Evolutionary conservation across 2,888 invertebrate genomes (phyloP).

Genomic region (Xestoiulus laeticollis): DNA sequence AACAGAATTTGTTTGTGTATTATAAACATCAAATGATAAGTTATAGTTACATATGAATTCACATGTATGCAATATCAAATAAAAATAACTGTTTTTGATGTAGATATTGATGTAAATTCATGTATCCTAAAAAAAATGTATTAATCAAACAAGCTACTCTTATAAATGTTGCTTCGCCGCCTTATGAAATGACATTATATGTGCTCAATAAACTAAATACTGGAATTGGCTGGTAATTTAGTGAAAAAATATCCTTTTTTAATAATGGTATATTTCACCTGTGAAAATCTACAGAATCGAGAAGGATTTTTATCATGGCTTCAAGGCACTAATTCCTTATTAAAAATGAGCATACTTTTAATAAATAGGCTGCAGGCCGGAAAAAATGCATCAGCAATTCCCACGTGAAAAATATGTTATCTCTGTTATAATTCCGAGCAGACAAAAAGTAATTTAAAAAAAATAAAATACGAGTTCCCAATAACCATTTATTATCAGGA

Average conservation of each 20-base stretch:
- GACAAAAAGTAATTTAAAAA: background rate
- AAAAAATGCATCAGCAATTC: background rate
- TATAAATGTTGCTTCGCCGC: background rate
- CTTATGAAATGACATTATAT: background rate
- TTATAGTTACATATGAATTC: background rate
- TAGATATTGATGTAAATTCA: background rate
- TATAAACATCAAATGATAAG: background rate
- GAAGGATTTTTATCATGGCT: background rate
- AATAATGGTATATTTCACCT: background rate
- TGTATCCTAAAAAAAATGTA: background rate
- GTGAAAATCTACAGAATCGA: background rate
- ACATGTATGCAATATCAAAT: background rate
- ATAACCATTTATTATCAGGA: background rate
- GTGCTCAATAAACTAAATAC: background rate
- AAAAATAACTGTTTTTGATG: background rate
- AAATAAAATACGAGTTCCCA: conserved; percentile 10
- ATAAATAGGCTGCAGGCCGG: background rate
- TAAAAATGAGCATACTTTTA: background rate
- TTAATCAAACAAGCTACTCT: background rate
- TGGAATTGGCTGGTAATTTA: background rate
- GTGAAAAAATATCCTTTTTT: background rate
- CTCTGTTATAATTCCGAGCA: background rate
- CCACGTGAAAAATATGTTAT: conserved; percentile 1
- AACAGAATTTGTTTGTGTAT: background rate
- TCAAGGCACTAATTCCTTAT: background rate